phyloP scores from a whole-genome alignment of 2,797 vertebrate genomes.

The Rhynchotus rufescens region DNA sequence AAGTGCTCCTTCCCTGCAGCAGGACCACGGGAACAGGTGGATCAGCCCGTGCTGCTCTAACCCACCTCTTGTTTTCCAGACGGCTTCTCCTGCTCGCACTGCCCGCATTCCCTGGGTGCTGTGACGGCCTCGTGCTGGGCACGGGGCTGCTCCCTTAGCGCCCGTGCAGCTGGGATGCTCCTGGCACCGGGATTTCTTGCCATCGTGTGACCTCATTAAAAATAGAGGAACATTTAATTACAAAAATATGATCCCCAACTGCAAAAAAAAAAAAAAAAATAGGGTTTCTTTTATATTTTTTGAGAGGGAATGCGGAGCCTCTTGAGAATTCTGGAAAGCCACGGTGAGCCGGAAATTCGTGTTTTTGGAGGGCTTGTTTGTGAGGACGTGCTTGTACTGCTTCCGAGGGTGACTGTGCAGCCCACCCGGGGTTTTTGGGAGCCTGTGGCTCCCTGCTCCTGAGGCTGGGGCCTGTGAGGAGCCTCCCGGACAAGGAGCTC shows the following conservation, averaged over 20 bases:
- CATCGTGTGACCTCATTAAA: not conserved
- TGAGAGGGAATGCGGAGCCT: not conserved
- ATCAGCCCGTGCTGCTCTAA: not conserved
- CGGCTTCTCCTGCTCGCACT: not conserved
- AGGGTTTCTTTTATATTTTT: not conserved
- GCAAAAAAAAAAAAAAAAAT: not conserved
- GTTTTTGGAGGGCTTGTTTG: not conserved
- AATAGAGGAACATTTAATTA: not conserved
- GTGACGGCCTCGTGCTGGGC: not conserved
- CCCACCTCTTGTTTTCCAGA: not conserved
- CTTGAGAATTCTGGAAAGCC: not conserved
- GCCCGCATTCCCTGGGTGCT: not conserved
- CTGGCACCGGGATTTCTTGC: slow-evolving; percentile 14
- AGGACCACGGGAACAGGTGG: not conserved
- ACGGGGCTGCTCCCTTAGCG: not conserved
- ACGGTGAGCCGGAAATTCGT: too few relatives aligned
- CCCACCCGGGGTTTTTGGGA: not conserved
- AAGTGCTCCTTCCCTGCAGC: not conserved
- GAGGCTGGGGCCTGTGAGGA: too few relatives aligned
- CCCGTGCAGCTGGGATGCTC: not conserved
- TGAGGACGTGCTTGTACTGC: not conserved
- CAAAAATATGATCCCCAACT: slow-evolving; percentile 1
- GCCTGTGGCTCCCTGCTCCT: not conserved
- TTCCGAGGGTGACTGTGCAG: not conserved
- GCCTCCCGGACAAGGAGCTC: not conserved